These are phyloP conservation scores for Drosophila miranda DNA, from an alignment of 1,140 invertebrate genomes.

Conservation along the genomic window DNA sequence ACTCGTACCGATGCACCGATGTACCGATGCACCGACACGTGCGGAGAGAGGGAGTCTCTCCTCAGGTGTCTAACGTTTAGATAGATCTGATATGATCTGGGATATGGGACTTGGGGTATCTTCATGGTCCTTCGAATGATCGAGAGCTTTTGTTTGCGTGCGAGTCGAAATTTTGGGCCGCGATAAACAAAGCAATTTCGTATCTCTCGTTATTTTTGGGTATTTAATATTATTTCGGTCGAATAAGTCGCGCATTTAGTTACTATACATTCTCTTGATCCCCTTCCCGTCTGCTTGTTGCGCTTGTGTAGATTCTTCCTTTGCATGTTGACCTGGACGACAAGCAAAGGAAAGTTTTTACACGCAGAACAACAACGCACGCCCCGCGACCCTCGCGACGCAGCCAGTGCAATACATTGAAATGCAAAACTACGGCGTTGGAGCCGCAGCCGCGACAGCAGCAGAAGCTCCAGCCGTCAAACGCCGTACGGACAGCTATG, in stretches of 20 bases:
- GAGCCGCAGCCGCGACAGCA: conserved; percentile 36
- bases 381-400: conserved; percentile 62
- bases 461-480: conserved; percentile 67
- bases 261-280: conserved; percentile 12
- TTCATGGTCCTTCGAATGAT: background rate
- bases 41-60: background rate
- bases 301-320: conserved; percentile 62
- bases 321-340: conserved; percentile 57
- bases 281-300: conserved; percentile 58
- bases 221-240: conserved; percentile 59
- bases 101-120: too few species aligned
- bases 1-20: conserved; percentile 7
- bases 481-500: conserved; percentile 72
- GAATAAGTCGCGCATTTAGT: conserved; percentile 31
- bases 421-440: conserved; percentile 69
- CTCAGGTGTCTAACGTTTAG: too few species aligned
- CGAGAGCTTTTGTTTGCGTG: conserved; percentile 18
- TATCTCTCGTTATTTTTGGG: conserved; percentile 21
- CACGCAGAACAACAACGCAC: conserved; percentile 66
- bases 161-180: background rate
- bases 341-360: conserved; percentile 64
- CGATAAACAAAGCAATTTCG: too few species aligned
- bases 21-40: conserved; percentile 19
- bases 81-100: too few species aligned
- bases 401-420: conserved; percentile 68